A percentile compares a stretch with the other conserved stretches of the same genome.
Evolutionary conservation across 1,140 invertebrate genomes (phyloP).

Genomic region (Magallana ariakensis): DNA sequence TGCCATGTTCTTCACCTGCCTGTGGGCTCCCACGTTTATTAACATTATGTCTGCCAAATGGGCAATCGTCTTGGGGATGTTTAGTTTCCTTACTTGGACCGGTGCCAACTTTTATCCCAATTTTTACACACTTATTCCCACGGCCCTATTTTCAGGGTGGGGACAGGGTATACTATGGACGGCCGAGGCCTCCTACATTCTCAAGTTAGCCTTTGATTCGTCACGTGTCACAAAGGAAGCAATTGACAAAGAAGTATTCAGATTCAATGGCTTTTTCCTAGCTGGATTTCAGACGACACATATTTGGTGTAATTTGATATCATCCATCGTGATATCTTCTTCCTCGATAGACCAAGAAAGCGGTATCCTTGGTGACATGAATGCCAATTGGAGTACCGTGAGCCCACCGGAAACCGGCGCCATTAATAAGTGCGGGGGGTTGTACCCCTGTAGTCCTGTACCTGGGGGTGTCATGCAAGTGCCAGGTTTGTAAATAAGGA

Average conservation of each 20-base stretch:
- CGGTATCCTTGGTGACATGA: background rate
- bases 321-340: conserved; percentile 70
- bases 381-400: background rate
- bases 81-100: conserved; percentile 76
- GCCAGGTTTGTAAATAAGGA: background rate
- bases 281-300: conserved; percentile 79
- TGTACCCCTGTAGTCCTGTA: conserved; percentile 11
- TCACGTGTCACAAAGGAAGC: conserved; percentile 68
- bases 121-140: conserved; percentile 77
- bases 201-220: conserved; percentile 77
- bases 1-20: conserved; percentile 75
- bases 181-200: conserved; percentile 76
- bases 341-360: background rate
- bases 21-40: conserved; percentile 75
- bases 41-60: conserved; percentile 77
- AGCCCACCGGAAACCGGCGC: background rate
- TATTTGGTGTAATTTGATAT: conserved; percentile 78
- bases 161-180: conserved; percentile 78
- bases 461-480: conserved; percentile 9
- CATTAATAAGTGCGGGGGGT: conserved; percentile 6
- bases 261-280: conserved; percentile 79
- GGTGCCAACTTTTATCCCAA: conserved; percentile 77
- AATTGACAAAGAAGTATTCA: conserved; percentile 75
- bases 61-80: conserved; percentile 75
- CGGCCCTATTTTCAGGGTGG: conserved; percentile 75